Evolutionary conservation across 35 echinoderm and acorn worm genomes (phyloP), one percentile per base, ranked within the genome.

Genomic region (Ophiothrix spiculata): DNA sequence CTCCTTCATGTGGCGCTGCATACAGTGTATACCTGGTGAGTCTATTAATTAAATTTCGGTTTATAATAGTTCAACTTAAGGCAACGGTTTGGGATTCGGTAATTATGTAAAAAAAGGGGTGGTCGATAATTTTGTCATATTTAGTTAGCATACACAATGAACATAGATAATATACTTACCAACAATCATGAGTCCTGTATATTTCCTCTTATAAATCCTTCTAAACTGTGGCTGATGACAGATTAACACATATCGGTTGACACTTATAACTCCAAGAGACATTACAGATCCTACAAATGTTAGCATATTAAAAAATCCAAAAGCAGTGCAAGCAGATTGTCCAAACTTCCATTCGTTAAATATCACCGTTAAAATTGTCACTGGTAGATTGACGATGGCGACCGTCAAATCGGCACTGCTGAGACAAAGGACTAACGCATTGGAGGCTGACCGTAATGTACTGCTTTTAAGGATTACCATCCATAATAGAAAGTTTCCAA

Each of bases 221-320:
- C 76, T 86, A 46, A 91, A 99, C 56, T 89, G 88, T 0, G 88
- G 82, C 21, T 88, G 88, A 40, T 91, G 92, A 0, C 94, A 92
- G 32, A 99, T 99, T 12, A 99, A 75, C 1, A 92, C 82, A 80
- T 94, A 99, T 64, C 96, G 81, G 83, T 99, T 99, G 42, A 99
- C 85, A 63, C 96, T 99, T 2, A 99, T 99, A 25, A 86, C 89
- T 54, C 75, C 96, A 28, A 99, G 87, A 17, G 89, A 99, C 96
- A 99, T 99, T 41, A 99, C 96, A 46, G 96, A 99, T 12, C 80
- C 92, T 32, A 99, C 83, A 41, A 99, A 99, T 14, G 92, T 94
- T 14, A 80, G 40, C 96, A 99, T 99, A 56, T 93, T 99, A 28
- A 88, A 60, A 81, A 94, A 91, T 1, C 96, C 96, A 35, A 91